These are phyloP conservation scores for Rafetus swinhoei DNA, from an alignment of 2,113 vertebrate species.

Conservation along the genomic window DNA sequence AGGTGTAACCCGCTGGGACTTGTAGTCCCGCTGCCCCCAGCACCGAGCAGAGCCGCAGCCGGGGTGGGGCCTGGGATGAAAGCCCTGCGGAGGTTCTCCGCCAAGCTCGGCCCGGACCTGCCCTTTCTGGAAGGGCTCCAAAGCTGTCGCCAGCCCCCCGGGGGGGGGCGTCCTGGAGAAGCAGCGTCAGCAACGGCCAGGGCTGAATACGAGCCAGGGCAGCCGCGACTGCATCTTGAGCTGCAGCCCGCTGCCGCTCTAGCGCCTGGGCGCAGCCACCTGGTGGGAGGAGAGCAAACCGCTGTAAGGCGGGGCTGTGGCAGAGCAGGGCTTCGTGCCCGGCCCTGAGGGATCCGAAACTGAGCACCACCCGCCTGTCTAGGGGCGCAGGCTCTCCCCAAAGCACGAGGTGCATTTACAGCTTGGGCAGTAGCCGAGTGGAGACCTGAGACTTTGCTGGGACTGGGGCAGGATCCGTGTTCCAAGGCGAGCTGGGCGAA, in stretches of 20 bases:
- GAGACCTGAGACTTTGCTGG: background rate
- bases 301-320: too few species aligned
- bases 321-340: background rate
- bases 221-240: too few species aligned
- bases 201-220: background rate
- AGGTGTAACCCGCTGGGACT: background rate
- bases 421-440: too few species aligned
- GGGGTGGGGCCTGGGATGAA: background rate
- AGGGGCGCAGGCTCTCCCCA: background rate
- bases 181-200: background rate
- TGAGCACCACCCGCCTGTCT: background rate
- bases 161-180: background rate
- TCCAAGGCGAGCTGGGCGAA: background rate
- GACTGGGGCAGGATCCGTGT: background rate
- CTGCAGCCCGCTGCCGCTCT: too few species aligned
- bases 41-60: accelerated
- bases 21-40: background rate
- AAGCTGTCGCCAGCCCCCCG: accelerated
- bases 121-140: background rate
- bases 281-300: too few species aligned
- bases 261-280: too few species aligned
- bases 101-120: background rate
- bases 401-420: background rate
- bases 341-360: background rate
- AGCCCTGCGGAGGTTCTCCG: too few species aligned